Base-by-base conservation (phyloP, 2,888 invertebrate species). In the Amphipoea oculea region DNA sequence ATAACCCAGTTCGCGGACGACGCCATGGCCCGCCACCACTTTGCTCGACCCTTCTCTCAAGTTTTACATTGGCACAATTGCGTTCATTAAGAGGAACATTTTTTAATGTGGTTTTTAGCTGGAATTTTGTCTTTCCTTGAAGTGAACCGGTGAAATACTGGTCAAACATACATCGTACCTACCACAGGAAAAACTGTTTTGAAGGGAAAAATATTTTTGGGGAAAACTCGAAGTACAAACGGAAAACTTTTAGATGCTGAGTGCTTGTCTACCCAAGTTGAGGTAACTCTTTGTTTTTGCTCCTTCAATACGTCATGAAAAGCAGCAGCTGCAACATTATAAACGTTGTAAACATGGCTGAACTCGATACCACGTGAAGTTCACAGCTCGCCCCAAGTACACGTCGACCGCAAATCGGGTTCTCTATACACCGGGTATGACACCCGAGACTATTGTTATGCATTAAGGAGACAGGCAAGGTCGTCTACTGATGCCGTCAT, bases 1-100 rank as follows among this genome's bases (percentile, higher is more conserved):
- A 81, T 94, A 94, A 94, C 95, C 95, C 90, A 95, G 92, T 92
- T 94, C 80, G 92, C 92, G 90, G 92, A 90, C 91, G 88, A 91
- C 92, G 92, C 91, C 92, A 91, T 92, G 91, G 86, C 81, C 83
- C 87, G 86, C 90, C 93, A 93, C 90, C 93, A 93, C 93, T 93
- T 93, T 90, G 89, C 91, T 88, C 92, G 93, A 94, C 94, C 95
- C 94, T 94, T 94, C 93, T 92, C 92, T 91, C 86, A 90, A 90
- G 89, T 89, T 89, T 90, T 91, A 88, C 91, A 90, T 90, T 90
- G 88, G 87, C 90, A 92, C 90, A 89, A 92, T 91, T 78, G 81
- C 71, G 69, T 81, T 90, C 82, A 90, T 91, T 92, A 91, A 78
- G 74, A 88, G 83, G 81, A 89, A 90, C 81, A 76, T 72, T 79